phyloP scores from a whole-genome alignment of 2,888 invertebrate species.

The Drosophila recens region DNA sequence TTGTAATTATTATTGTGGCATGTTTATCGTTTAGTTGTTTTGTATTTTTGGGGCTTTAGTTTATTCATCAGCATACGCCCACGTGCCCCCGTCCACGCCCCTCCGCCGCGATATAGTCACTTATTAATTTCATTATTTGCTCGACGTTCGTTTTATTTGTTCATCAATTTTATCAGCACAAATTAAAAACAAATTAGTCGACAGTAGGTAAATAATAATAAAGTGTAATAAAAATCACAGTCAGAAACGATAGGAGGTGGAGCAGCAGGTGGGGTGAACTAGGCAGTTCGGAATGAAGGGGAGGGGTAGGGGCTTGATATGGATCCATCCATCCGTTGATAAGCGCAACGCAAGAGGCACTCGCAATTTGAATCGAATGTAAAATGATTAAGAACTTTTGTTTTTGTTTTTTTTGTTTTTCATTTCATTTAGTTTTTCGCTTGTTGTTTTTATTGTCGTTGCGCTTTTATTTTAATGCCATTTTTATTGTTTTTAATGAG shows the following conservation, averaged over 20 bases:
- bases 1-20: slow-evolving; percentile 62
- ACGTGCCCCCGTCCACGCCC: background rate
- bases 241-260: slow-evolving; percentile 1
- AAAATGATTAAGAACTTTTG: slow-evolving; percentile 66
- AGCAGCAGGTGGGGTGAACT: background rate
- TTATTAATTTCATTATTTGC: slow-evolving; percentile 77
- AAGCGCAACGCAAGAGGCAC: slow-evolving; percentile 32
- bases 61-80: slow-evolving; percentile 24
- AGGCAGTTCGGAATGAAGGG: background rate
- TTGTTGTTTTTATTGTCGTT: background rate
- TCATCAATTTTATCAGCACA: slow-evolving; percentile 79
- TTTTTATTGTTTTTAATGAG: slow-evolving; percentile 77
- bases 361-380: slow-evolving; percentile 48
- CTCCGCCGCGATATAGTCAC: slow-evolving; percentile 23
- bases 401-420: background rate
- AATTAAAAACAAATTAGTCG: slow-evolving; percentile 82
- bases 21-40: slow-evolving; percentile 58
- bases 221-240: slow-evolving; percentile 77
- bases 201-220: slow-evolving; percentile 80
- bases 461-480: slow-evolving; percentile 53
- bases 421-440: slow-evolving; percentile 5
- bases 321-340: slow-evolving; percentile 51
- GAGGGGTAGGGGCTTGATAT: slow-evolving; percentile 21
- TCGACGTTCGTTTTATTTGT: slow-evolving; percentile 69
- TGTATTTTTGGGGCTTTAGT: slow-evolving; percentile 12